phyloP scores from a whole-genome alignment of 1,140 invertebrate genomes.

The Zaprionus nigranus region DNA sequence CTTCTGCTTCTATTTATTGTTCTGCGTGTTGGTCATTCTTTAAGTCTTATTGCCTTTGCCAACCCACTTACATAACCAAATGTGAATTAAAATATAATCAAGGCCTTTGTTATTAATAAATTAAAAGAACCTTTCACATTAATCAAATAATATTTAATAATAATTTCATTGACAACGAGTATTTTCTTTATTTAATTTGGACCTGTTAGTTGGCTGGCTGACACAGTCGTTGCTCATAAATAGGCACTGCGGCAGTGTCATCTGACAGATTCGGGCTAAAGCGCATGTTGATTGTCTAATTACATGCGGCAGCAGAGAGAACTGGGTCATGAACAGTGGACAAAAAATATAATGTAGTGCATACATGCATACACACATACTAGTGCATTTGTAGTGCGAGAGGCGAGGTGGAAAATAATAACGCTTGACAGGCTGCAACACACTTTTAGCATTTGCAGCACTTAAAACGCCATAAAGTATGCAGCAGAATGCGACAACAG shows the following conservation, averaged over 20 bases:
- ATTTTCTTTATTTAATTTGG: background rate
- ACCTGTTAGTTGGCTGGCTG: background rate
- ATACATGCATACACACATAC: background rate
- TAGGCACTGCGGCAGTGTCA: background rate
- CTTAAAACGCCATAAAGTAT: constrained; percentile 76
- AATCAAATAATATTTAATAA: background rate
- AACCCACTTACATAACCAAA: too few species aligned
- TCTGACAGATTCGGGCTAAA: constrained; percentile 35
- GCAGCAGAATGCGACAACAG: constrained; percentile 68
- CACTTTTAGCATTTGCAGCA: constrained; percentile 65
- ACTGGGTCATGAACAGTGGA: constrained; percentile 29
- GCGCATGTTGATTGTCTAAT: constrained; percentile 48
- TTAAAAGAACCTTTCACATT: too few species aligned
- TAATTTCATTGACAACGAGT: background rate
- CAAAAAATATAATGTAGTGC: background rate
- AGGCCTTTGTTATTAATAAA: too few species aligned
- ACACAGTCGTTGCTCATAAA: background rate
- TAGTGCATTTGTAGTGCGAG: background rate
- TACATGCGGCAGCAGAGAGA: constrained; percentile 39
- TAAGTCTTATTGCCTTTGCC: too few species aligned
- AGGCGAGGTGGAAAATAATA: constrained; percentile 31
- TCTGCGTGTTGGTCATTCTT: too few species aligned
- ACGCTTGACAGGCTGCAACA: constrained; percentile 51
- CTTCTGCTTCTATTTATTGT: too few species aligned
- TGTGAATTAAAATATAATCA: too few species aligned